Evolutionary conservation across 2,797 vertebrate species (phyloP).

Genomic region (Tarsius wallacei): DNA sequence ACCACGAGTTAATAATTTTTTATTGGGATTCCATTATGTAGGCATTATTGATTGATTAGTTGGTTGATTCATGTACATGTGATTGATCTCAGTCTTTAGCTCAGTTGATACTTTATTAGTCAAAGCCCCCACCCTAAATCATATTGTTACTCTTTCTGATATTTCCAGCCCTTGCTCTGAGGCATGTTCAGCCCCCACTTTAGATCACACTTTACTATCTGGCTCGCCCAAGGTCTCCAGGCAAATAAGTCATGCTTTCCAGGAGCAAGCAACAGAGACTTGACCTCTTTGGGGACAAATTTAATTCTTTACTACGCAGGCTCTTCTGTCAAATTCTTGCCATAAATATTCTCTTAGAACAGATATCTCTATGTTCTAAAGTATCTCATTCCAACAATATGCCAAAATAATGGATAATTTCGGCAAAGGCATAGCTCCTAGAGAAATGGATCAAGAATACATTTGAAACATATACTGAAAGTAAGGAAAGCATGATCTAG

Average conservation of each 20-base stretch:
- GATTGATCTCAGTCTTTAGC: not conserved
- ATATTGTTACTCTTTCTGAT: not conserved
- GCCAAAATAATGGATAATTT: not conserved
- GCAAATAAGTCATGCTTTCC: not conserved
- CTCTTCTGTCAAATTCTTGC: not conserved
- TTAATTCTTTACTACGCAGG: not conserved
- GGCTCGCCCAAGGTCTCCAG: not conserved
- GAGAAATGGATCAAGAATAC: not conserved
- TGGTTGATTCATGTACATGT: not conserved
- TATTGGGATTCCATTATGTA: not conserved
- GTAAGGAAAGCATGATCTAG: not conserved
- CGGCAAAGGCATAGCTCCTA: not conserved
- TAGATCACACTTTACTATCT: not conserved
- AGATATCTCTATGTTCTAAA: not conserved
- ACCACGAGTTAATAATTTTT: not conserved
- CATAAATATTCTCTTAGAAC: not conserved
- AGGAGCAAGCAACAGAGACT: not conserved
- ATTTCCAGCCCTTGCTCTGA: not conserved
- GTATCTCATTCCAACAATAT: no score
- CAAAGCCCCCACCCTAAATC: not conserved
- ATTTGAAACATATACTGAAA: not conserved
- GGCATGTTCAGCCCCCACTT: fast-evolving
- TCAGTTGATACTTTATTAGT: not conserved
- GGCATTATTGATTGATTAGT: not conserved
- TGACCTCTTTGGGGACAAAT: not conserved